A percentile compares a stretch with the other conserved stretches of the same genome.
Conservation (phyloP, 2,797 vertebrate genomes). For the Peromyscus nudipes region DNA sequence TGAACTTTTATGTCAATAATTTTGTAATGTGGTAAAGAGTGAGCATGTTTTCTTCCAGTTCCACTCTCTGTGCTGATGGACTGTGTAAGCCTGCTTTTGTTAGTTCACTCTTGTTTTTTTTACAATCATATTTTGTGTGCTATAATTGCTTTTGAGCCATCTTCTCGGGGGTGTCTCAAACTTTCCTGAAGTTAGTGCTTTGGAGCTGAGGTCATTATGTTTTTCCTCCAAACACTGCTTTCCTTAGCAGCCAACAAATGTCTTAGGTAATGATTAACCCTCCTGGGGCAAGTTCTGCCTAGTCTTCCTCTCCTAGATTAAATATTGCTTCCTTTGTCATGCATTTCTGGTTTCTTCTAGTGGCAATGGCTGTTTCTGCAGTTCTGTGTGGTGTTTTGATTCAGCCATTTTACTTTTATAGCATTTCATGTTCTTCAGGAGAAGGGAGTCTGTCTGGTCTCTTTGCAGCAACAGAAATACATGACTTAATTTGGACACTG, state of each 20-base stretch:
- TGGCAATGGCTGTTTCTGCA: background rate
- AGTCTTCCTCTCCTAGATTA: background rate
- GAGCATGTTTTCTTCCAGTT: background rate
- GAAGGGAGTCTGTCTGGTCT: background rate
- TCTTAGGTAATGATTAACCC: background rate
- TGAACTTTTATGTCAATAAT: constrained; percentile 23
- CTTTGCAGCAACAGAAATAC: background rate
- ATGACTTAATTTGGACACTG: background rate
- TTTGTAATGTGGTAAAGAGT: constrained; percentile 24
- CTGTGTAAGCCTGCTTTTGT: background rate
- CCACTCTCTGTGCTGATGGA: background rate
- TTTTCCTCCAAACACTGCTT: background rate
- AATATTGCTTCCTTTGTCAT: background rate
- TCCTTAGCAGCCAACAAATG: constrained; percentile 3
- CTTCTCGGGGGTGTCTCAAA: background rate
- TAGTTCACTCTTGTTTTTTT: no score
- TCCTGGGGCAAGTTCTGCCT: constrained; percentile 5
- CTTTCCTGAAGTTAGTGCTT: background rate
- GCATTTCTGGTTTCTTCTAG: background rate
- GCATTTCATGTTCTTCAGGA: background rate
- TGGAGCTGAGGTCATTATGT: background rate
- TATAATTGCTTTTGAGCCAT: background rate
- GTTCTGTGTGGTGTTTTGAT: background rate
- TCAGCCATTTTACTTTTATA: background rate
- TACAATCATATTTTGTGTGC: background rate